Evolutionary conservation across 2,113 vertebrate species (phyloP).

Genomic region (Forbesichthys papilliferus): DNA sequence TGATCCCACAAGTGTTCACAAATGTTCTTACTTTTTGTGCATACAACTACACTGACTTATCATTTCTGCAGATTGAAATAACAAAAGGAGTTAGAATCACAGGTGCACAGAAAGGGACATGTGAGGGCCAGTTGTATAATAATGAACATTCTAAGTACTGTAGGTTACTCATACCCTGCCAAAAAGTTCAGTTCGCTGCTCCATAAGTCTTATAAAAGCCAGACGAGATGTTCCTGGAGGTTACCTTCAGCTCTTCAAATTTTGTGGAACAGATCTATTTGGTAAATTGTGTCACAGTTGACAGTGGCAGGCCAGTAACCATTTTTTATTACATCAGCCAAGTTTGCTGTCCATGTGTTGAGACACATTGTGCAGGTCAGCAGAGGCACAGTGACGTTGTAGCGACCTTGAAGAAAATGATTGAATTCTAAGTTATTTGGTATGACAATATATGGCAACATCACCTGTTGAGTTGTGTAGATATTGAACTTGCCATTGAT

Average conservation of each 20-base stretch:
- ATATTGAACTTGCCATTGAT: neutral
- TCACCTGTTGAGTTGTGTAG: neutral
- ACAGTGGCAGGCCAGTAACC: neutral
- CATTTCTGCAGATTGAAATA: too few relatives aligned
- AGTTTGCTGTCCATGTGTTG: neutral
- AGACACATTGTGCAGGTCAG: neutral
- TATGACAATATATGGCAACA: neutral
- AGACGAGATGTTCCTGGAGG: neutral
- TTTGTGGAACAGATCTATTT: neutral
- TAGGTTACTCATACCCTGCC: too few relatives aligned
- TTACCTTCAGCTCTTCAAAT: neutral
- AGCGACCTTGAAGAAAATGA: neutral
- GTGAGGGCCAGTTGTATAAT: too few relatives aligned
- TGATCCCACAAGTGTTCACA: too few relatives aligned
- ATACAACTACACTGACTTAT: too few relatives aligned
- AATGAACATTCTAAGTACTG: too few relatives aligned
- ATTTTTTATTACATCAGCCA: neutral
- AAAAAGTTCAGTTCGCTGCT: neutral
- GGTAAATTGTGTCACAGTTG: neutral
- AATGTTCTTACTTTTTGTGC: too few relatives aligned
- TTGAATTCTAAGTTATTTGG: neutral
- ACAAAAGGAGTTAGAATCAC: too few relatives aligned
- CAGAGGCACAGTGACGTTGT: neutral
- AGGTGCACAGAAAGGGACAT: too few relatives aligned
- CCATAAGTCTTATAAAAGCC: neutral